Evolutionary conservation across 2,888 invertebrate genomes (phyloP), one percentile per base, ranked within the genome.

Genomic region (Anagyrus pseudococci): DNA sequence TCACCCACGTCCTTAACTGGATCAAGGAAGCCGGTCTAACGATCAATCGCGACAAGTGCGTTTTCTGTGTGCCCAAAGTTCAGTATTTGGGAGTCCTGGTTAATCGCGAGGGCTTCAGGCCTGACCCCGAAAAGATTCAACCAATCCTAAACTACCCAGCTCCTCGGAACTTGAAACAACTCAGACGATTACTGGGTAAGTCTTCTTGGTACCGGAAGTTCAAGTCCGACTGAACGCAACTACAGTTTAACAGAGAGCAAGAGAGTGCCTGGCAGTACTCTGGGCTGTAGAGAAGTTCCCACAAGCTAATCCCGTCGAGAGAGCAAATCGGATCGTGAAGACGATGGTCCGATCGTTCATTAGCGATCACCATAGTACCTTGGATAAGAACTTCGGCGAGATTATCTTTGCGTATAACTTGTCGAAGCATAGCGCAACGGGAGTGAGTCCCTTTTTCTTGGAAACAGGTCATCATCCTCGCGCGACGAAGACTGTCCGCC

Each of bases 201-300:
- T 2, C n/a, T 17, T 43, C 43, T 2, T 43, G 43, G 17, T 43
- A 43, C 43, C 4, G 17, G 17, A 43, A 43, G 4, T 37, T 37
- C 8, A 2, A 13, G 33, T 15, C 33, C 2, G 15, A 37, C 8
- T 37, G 72, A 72, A 47, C 41, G 61, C 2, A 70, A 69, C 22
- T 72, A 70, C 23, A 55, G 67, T 2, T 67, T 66, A 8, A 71
- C 72, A 0, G 68, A 72, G 47, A 58, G n/a, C n/a, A n/a, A n/a
- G 48, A 22, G 72, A 75, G 26, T 73, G 71, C 37, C 62, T 72
- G 0, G 70, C 71, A 0, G 66, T 73, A 0, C 13, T 72, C 0
- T 71, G 69, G 69, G 64, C 67, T 0, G 62, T 72, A 0, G 50
- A 53, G 8, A 68, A 67, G 23, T 71, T 67, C 22, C 33, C 33